Conservation (phyloP, 2,113 vertebrate species). For the Astur gentilis region DNA sequence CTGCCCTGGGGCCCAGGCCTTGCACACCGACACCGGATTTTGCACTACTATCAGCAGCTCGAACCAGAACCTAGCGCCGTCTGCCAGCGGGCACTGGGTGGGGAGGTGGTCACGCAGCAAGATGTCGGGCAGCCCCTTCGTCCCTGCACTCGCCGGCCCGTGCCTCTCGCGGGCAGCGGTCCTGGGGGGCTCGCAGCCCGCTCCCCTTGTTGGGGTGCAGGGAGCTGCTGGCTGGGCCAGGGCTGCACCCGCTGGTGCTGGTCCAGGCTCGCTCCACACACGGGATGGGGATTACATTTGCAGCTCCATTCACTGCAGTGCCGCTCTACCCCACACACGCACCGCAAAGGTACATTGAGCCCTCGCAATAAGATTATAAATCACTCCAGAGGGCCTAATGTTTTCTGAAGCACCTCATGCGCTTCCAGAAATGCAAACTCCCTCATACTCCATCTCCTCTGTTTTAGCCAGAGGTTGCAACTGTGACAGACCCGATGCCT, state of each 20-base stretch:
- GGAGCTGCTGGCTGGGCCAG: background rate
- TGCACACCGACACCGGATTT: rapidly evolving
- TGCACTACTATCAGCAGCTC: background rate
- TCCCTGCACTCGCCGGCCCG: rapidly evolving
- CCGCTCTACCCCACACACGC: background rate
- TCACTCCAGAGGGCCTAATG: background rate
- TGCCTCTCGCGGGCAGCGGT: background rate
- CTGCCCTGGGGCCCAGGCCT: background rate
- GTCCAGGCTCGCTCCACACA: rapidly evolving
- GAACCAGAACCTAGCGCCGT: rapidly evolving
- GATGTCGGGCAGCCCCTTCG: background rate
- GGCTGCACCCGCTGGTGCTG: background rate
- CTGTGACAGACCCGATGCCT: background rate
- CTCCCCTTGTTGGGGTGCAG: rapidly evolving
- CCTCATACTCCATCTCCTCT: background rate
- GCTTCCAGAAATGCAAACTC: constrained; percentile 4
- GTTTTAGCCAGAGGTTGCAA: constrained; percentile 2
- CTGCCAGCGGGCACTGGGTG: background rate
- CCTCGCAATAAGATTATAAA: background rate
- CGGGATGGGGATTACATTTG: rapidly evolving
- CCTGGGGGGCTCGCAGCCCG: background rate
- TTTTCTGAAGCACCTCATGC: background rate
- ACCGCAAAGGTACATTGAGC: background rate
- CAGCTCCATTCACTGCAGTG: background rate
- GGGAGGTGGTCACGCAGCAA: rapidly evolving